Base-by-base conservation (phyloP, 2,888 invertebrate species). In the Zygothrica quintamaculata region DNA sequence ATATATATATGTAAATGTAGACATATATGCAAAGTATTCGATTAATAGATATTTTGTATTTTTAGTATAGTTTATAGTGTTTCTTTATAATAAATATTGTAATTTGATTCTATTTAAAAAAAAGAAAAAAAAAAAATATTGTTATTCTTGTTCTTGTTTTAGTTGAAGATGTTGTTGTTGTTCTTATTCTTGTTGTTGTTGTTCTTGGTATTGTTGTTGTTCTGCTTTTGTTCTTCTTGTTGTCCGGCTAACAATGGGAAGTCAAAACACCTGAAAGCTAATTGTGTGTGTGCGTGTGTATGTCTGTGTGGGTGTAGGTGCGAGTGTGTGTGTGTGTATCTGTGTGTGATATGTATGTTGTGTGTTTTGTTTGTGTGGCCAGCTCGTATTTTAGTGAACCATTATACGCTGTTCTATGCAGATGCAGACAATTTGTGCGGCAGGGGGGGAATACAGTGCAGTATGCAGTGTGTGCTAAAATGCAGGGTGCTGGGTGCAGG, bases 351-450 rank as follows among this genome's bases (percentile, higher is more conserved):
- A 7, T 61, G 48, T 51, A 25, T 69, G 39, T 31, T 60, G 37
- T 57, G 52, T 53, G 13, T 61, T 56, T 71, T 71, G 73, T 71
- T 71, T 71, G 71, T 72, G 40, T 48, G 73, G 51, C 62, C 33
- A 72, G 68, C 71, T 65, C 79, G 75, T 80, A 80, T 84, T 80
- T 84, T 65, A 80, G 77, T 58, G 65, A 62, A 62, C 73, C 62
- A 80, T 84, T 80, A 80, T 77, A 39, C 79, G 73, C 69, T 84
- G 79, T 75, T 84, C 77, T 62, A 77, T 80, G 73, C 79, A 80
- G 79, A 84, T 70, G 84, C 69, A 69, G 64, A 64, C 73, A 72
- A 80, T 79, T 82, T 72, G 44, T 58, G 74, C 60, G 62, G 43
- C 39, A 31, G 50, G 13, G 13, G 40, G 1, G 13, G 16, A 15